Conservation (phyloP, 2,888 invertebrate genomes). For the Morpho deidamia region DNA sequence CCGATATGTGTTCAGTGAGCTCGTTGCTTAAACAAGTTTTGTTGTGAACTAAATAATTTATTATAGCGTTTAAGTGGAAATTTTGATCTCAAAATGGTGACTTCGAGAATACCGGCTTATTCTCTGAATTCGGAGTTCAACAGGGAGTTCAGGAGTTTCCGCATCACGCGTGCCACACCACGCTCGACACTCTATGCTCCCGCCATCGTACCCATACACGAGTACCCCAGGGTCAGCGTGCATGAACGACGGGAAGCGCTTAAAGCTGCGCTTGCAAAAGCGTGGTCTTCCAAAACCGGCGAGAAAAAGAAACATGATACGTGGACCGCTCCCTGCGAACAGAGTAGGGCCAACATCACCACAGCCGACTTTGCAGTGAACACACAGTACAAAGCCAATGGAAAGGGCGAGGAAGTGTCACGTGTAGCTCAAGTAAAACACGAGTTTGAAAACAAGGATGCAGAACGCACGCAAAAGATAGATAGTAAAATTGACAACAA, state of each 20-base stretch:
- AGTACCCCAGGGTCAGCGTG: slow-evolving; percentile 79
- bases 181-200: slow-evolving; percentile 71
- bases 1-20: slow-evolving; percentile 74
- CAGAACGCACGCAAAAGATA: slow-evolving; percentile 48
- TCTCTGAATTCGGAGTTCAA: slow-evolving; percentile 80
- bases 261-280: slow-evolving; percentile 72
- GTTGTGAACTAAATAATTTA: slow-evolving; percentile 51
- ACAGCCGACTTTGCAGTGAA: slow-evolving; percentile 56
- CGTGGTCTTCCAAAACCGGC: slow-evolving; percentile 67
- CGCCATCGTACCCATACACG: slow-evolving; percentile 79
- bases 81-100: slow-evolving; percentile 80
- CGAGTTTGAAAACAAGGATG: slow-evolving; percentile 67
- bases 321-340: slow-evolving; percentile 63
- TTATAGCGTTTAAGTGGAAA: slow-evolving; percentile 51
- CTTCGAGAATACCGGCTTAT: slow-evolving; percentile 81
- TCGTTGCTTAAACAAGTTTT: slow-evolving; percentile 59
- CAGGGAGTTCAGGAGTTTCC: slow-evolving; percentile 79
- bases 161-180: slow-evolving; percentile 72
- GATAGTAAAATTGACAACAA: slow-evolving; percentile 51
- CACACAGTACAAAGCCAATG: slow-evolving; percentile 44
- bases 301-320: slow-evolving; percentile 70
- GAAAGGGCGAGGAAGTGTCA: slow-evolving; percentile 53
- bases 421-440: slow-evolving; percentile 65
- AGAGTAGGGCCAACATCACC: slow-evolving; percentile 54
- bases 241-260: slow-evolving; percentile 73